Percentiles rank a stretch among this genome's conserved stretches.
Evolutionary conservation across 2,113 vertebrate species (phyloP).

Genomic region (Lanius collurio): DNA sequence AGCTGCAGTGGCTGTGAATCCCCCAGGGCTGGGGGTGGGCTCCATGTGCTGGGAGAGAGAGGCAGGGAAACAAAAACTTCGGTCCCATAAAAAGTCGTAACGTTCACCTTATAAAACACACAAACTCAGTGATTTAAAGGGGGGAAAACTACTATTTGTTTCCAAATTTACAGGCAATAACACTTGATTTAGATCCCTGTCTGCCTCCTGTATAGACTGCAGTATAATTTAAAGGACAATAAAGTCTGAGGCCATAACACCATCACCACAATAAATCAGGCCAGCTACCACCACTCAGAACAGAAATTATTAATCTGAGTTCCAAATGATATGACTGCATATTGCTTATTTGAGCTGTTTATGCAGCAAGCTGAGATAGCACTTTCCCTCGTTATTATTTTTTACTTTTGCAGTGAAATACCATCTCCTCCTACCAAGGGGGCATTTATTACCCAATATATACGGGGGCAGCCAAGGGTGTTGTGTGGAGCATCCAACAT

Average conservation of each 20-base stretch:
- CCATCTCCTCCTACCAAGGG: neutral
- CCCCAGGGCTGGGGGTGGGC: rapidly evolving
- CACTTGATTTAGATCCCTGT: conserved; percentile 73
- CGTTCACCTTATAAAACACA: conserved; percentile 59
- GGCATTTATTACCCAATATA: conserved; percentile 10
- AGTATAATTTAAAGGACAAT: conserved; percentile 80
- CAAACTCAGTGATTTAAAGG: conserved; percentile 68
- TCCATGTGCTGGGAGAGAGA: rapidly evolving
- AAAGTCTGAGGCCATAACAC: conserved; percentile 71
- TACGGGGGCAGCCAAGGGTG: neutral
- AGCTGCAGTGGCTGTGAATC: neutral
- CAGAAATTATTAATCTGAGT: conserved; percentile 73
- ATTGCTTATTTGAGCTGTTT: conserved; percentile 63
- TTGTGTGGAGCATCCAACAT: neutral
- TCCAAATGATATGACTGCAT: conserved; percentile 64
- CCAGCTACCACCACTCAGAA: conserved; percentile 54
- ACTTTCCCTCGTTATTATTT: conserved; percentile 52
- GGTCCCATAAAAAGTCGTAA: neutral
- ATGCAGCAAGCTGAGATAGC: conserved; percentile 66
- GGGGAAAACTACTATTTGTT: conserved; percentile 76
- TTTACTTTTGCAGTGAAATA: conserved; percentile 64
- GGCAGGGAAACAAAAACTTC: neutral
- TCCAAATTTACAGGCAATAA: conserved; percentile 79
- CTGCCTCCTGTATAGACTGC: conserved; percentile 74
- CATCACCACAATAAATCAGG: conserved; percentile 70